Conservation (phyloP, 2,797 vertebrate species). For the Syncerus caffer region DNA sequence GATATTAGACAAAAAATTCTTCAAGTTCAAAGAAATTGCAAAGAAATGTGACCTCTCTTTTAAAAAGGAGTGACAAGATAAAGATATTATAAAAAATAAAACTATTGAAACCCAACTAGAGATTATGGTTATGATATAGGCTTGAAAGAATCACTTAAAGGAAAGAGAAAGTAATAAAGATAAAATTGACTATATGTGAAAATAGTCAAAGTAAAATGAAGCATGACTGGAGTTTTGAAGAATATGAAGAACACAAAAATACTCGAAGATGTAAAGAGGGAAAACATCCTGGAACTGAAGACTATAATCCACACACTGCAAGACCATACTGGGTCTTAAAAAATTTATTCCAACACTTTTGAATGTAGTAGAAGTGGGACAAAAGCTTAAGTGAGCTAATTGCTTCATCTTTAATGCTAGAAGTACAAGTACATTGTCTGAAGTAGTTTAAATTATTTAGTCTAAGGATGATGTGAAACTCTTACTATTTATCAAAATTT, state of each 20-base stretch:
- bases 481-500: neutral
- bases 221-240: neutral
- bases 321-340: neutral
- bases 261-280: neutral
- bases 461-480: neutral
- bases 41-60: neutral
- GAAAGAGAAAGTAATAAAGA: neutral
- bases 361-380: neutral
- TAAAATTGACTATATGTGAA: neutral
- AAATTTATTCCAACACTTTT: neutral
- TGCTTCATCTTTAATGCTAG: neutral
- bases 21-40: neutral
- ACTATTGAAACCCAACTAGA: neutral
- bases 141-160: neutral
- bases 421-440: neutral
- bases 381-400: neutral
- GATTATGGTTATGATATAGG: neutral
- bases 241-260: neutral
- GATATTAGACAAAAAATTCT: neutral
- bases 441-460: neutral
- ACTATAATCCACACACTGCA: neutral
- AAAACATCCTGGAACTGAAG: neutral
- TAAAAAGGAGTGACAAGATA: neutral
- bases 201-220: neutral
- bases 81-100: neutral